Conservation (phyloP, 2,113 vertebrate species). For the Maccullochella peelii region DNA sequence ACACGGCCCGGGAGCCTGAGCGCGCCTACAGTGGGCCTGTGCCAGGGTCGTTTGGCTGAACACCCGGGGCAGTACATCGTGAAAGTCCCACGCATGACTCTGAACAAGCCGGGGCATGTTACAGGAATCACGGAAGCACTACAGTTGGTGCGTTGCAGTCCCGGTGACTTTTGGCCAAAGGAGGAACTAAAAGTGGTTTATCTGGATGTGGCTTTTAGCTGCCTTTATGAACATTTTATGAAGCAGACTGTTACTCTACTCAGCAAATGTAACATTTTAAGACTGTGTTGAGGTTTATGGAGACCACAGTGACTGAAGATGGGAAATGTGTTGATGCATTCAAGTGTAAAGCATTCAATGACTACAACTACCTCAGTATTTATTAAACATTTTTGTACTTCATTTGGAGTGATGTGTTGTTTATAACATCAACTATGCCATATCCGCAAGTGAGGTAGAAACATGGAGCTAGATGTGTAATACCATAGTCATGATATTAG, state of each 20-base stretch:
- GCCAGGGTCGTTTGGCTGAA: not conserved
- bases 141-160: not conserved
- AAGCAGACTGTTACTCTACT: not conserved
- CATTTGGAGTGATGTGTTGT: constrained; percentile 19
- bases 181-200: not conserved
- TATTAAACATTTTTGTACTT: constrained; percentile 72
- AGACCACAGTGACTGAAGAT: not conserved
- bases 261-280: constrained; percentile 8
- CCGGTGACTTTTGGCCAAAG: constrained; percentile 39
- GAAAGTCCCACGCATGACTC: not conserved
- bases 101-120: constrained; percentile 9
- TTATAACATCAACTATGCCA: not conserved
- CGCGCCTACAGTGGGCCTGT: fast-evolving
- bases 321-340: constrained; percentile 5
- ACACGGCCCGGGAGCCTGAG: not conserved
- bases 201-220: not conserved
- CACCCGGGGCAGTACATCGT: not conserved
- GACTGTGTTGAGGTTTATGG: not conserved
- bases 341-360: constrained; percentile 44
- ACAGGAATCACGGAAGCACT: constrained; percentile 18
- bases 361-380: constrained; percentile 79
- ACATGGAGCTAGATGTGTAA: not conserved
- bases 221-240: constrained; percentile 7
- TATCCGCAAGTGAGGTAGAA: too few species aligned
- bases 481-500: not conserved